These are phyloP conservation scores for Athalia cordata DNA, from an alignment of 2,888 invertebrate species.

Conservation along the genomic window DNA sequence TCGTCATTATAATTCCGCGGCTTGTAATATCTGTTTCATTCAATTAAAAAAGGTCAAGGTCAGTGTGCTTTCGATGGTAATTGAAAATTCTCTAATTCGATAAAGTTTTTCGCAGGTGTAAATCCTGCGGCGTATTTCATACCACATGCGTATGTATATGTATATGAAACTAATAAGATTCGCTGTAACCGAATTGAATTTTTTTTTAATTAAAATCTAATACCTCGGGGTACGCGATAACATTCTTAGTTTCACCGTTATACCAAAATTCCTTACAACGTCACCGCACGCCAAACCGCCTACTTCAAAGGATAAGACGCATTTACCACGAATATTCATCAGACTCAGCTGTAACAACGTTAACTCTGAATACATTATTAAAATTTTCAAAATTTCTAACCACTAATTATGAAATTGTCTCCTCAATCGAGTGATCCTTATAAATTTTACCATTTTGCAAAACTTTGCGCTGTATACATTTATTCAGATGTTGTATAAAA, in stretches of 20 bases:
- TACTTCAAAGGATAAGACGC: no score
- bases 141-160: background rate
- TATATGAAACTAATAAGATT: background rate
- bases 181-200: background rate
- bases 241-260: conserved; percentile 13
- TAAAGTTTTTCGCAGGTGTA: background rate
- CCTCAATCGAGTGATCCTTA: no score
- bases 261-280: background rate
- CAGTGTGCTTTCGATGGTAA: background rate
- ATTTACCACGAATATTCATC: no score
- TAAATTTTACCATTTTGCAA: no score
- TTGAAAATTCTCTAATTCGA: background rate
- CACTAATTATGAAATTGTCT: no score
- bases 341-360: background rate
- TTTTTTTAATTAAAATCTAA: conserved; percentile 30
- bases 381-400: no score
- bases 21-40: no score
- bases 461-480: no score
- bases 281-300: no score
- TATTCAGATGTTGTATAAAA: no score
- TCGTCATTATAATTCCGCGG: no score
- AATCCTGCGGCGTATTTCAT: background rate
- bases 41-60: no score
- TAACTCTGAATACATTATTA: background rate
- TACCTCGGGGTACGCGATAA: background rate